A percentile compares a stretch with the other conserved stretches of the same genome.
phyloP scores from a whole-genome alignment of 92 coral and sea anemone genomes.

The Epizoanthus scotinus region DNA sequence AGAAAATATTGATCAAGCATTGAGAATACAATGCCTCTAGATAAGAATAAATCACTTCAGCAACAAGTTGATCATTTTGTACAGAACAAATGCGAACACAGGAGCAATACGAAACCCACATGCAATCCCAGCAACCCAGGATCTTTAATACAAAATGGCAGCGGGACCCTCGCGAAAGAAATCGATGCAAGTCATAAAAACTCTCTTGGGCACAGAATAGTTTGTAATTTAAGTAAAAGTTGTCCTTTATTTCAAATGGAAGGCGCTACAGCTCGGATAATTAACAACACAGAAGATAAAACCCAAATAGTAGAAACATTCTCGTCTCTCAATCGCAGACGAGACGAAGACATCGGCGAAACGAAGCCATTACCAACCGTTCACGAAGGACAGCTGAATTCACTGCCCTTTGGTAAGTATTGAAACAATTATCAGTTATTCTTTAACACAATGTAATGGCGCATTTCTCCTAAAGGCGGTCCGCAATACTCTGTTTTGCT shows the following conservation, averaged over 20 bases:
- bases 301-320: neutral
- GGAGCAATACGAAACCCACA: neutral
- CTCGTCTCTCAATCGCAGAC: neutral
- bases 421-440: too few species aligned
- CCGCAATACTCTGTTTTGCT: too few species aligned
- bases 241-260: neutral
- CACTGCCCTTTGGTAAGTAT: neutral
- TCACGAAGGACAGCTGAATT: slow-evolving; percentile 11
- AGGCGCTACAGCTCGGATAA: neutral
- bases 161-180: neutral
- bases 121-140: neutral
- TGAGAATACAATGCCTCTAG: neutral
- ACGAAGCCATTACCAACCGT: slow-evolving; percentile 2
- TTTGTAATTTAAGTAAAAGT: neutral
- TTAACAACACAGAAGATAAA: neutral
- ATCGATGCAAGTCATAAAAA: neutral
- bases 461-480: too few species aligned
- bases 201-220: neutral
- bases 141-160: neutral
- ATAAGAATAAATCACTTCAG: neutral
- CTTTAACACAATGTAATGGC: too few species aligned
- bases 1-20: neutral
- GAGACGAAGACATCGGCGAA: slow-evolving; percentile 15
- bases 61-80: neutral
- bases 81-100: neutral